Conservation (phyloP, 1,140 invertebrate genomes). For the Zaprionus ornatus region DNA sequence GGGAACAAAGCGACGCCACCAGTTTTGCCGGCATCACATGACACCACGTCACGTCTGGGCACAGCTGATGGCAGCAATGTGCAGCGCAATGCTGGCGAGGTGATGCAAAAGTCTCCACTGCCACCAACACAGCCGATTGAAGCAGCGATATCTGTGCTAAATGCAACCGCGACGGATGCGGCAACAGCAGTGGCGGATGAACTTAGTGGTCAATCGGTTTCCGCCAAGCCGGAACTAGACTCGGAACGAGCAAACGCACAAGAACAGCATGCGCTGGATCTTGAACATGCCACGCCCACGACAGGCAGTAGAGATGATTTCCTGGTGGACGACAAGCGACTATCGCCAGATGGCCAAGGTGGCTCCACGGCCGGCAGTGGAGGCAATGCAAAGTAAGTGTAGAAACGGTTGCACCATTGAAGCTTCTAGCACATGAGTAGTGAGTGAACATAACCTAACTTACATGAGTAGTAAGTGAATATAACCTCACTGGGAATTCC, state of each 20-base stretch:
- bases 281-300: conserved; percentile 45
- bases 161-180: conserved; percentile 41
- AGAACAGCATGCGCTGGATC: conserved; percentile 20
- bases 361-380: conserved; percentile 72
- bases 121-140: conserved; percentile 79
- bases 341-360: conserved; percentile 77
- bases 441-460: background rate
- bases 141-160: conserved; percentile 75
- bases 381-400: conserved; percentile 60
- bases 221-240: conserved; percentile 71
- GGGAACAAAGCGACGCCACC: conserved; percentile 40
- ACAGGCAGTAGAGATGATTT: conserved; percentile 58
- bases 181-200: conserved; percentile 15
- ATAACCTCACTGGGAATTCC: background rate
- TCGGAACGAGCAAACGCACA: conserved; percentile 66
- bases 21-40: conserved; percentile 12
- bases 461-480: background rate
- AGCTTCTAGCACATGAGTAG: too few species aligned
- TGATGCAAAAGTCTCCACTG: conserved; percentile 66
- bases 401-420: background rate
- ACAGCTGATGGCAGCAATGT: conserved; percentile 71
- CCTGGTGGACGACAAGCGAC: conserved; percentile 68
- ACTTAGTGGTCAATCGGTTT: conserved; percentile 62
- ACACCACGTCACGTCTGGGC: conserved; percentile 54
- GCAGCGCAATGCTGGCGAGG: conserved; percentile 29